Evolutionary conservation across 1,140 invertebrate species (phyloP), one percentile per base, ranked within the genome.

Genomic region (Laodelphax striatellus): DNA sequence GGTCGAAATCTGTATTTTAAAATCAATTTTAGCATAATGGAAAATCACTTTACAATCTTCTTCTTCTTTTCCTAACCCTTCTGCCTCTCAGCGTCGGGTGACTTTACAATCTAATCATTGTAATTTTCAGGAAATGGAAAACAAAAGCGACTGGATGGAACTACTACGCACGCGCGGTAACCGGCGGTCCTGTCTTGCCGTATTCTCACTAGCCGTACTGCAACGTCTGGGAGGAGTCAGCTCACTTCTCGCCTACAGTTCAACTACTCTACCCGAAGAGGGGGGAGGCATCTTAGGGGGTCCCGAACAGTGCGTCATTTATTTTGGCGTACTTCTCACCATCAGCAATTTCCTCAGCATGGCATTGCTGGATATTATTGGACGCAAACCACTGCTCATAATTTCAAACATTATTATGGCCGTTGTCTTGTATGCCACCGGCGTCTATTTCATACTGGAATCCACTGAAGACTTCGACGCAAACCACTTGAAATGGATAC

Each of bases 301-400:
- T 13, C 57, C 61, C 19, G 50, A 46, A 9, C 50, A 55, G 19
- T 66, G 62, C 57, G 63, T 67, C 60, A 52, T 67, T 13, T 53
- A 63, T 8, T 65, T 66, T 61, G 62, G 62, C 28, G 16, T 62
- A 11, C 42, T 66, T 24, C 46, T 63, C 62, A 69, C 77, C 17
- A 57, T 73, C 8, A 74, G 77, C 2, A 78, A 76, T 5, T 71
- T 75, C 50, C 57, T 70, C 11, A 74, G 77, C 10, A 71, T 70
- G 5, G 58, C 77, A 10, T 55, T 80, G 1, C 74, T 79, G 17
- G 77, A 80, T 59, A 68, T 68, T 46, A 58, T 70, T 0, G 77
- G 76, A 11, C 65, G 82, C 56, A 75, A 78, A 58, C 72, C 78
- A 41, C 70, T 84, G 8, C 70, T 84, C 0, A 67, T 81, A 2